A percentile compares a stretch with the other conserved stretches of the same genome.
Conservation (phyloP, 2,797 vertebrate genomes). For the Phoxinus dragarum region DNA sequence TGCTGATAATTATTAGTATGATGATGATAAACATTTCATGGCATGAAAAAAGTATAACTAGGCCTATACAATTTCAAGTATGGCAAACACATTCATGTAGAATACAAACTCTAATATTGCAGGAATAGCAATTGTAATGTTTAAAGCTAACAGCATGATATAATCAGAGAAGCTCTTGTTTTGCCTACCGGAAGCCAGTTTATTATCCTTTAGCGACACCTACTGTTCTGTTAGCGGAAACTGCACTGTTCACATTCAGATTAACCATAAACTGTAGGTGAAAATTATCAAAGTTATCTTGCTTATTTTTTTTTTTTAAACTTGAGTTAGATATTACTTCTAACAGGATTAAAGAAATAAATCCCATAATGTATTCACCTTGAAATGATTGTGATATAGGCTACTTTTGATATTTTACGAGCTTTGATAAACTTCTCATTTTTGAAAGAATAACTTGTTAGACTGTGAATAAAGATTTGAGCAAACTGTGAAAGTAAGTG, state of each 20-base stretch:
- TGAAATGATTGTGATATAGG: background rate
- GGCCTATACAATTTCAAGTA: background rate
- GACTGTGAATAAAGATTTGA: background rate
- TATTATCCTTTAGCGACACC: constrained; percentile 12
- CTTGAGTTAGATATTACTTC: background rate
- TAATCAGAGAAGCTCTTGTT: background rate
- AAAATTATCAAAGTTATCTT: background rate
- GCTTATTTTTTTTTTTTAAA: background rate
- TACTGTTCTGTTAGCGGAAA: background rate
- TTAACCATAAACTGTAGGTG: background rate
- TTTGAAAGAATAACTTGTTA: background rate
- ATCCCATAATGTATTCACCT: background rate
- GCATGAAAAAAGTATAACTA: background rate
- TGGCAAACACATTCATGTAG: background rate
- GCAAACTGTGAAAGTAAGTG: background rate
- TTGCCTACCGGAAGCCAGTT: background rate
- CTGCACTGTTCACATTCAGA: background rate
- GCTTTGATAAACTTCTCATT: background rate
- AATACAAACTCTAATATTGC: background rate
- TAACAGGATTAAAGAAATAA: background rate
- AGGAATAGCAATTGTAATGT: background rate
- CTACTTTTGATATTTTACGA: background rate
- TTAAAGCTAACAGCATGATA: background rate
- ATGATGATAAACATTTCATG: background rate
- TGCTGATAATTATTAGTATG: background rate